phyloP scores from a whole-genome alignment of 2,113 vertebrate genomes.

The Embiotoca jacksoni region DNA sequence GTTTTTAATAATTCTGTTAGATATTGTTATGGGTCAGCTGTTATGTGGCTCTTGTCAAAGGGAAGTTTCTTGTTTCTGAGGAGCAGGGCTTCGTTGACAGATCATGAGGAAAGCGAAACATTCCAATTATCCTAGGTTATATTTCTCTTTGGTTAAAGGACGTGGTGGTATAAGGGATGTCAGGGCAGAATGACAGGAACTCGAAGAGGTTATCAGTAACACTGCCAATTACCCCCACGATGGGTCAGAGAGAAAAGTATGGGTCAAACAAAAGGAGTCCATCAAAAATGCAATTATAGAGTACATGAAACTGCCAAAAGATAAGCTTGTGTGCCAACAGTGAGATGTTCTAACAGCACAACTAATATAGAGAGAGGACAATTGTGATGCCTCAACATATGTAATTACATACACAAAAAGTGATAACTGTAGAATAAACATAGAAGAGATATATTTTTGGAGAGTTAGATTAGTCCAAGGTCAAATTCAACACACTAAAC shows the following conservation, averaged over 20 bases:
- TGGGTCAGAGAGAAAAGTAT: conserved; percentile 61
- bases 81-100: conserved; percentile 39
- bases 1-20: conserved; percentile 26
- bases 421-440: conserved; percentile 13
- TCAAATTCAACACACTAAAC: neutral
- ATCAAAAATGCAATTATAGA: conserved; percentile 72
- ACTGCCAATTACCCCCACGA: conserved; percentile 78
- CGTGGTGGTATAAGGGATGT: conserved; percentile 61
- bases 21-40: conserved; percentile 27
- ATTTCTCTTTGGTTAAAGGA: conserved; percentile 67
- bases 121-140: conserved; percentile 72
- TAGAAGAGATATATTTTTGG: neutral
- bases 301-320: conserved; percentile 46
- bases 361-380: conserved; percentile 1
- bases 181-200: conserved; percentile 73
- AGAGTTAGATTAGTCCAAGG: neutral
- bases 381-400: neutral
- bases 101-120: conserved; percentile 36
- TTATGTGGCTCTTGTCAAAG: conserved; percentile 42
- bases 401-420: conserved; percentile 10
- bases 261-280: conserved; percentile 71
- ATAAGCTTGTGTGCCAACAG: conserved; percentile 46
- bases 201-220: conserved; percentile 68
- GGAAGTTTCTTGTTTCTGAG: conserved; percentile 44
- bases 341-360: conserved; percentile 14